A percentile compares a stretch with the other conserved stretches of the same genome.
Conservation (phyloP, 1,140 invertebrate genomes). For the Tetragnatha versicolor region DNA sequence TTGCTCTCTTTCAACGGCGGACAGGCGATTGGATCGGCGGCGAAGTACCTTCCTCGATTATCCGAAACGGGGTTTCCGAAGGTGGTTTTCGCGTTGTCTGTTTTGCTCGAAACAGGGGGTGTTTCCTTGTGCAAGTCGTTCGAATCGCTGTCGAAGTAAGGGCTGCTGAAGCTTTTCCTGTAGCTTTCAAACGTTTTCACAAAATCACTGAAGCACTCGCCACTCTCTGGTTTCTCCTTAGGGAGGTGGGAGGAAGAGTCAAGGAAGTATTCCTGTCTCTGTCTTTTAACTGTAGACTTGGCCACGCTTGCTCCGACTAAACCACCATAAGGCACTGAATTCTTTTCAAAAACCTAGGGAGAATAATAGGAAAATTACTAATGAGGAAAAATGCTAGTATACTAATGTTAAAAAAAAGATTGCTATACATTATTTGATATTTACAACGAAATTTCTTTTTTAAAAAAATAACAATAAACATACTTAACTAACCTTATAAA, state of each 20-base stretch:
- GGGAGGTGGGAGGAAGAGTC: not conserved
- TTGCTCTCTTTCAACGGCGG: not conserved
- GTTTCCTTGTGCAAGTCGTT: not conserved
- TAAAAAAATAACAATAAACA: no score
- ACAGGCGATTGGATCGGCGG: not conserved
- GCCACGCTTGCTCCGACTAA: not conserved
- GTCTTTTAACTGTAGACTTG: not conserved
- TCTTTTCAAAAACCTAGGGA: slow-evolving; percentile 16
- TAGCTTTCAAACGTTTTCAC: slow-evolving; percentile 17
- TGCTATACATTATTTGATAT: no score
- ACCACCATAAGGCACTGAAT: not conserved
- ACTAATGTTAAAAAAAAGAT: no score
- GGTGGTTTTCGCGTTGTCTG: not conserved
- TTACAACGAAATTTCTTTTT: no score
- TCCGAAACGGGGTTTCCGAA: not conserved
- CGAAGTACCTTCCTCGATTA: not conserved
- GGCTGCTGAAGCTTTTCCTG: slow-evolving; percentile 16
- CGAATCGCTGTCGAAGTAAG: slow-evolving; percentile 20
- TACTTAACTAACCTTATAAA: no score
- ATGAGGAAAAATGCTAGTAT: no score
- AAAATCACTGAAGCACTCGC: slow-evolving; percentile 21
- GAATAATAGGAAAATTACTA: not conserved
- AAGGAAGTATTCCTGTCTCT: not conserved
- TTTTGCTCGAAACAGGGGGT: not conserved
- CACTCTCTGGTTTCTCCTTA: not conserved